Percentiles rank a stretch among this genome's conserved stretches.
These are phyloP conservation scores for Minunthozetes semirufus DNA, from an alignment of 2,888 invertebrate species.

Conservation along the genomic window DNA sequence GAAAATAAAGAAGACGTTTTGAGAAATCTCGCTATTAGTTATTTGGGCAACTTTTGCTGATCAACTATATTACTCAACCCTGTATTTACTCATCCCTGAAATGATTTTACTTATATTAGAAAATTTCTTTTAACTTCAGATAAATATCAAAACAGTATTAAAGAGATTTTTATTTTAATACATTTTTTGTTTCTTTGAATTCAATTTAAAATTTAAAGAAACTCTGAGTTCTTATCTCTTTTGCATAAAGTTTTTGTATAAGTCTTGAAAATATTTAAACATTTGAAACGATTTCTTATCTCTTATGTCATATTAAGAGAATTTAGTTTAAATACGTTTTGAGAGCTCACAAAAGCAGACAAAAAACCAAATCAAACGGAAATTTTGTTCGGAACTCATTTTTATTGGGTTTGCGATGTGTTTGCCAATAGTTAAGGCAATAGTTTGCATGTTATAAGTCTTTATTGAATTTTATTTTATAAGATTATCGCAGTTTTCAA, in stretches of 20 bases:
- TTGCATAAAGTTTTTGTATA: neutral
- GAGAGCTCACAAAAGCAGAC: neutral
- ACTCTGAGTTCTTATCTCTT: neutral
- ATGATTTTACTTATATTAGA: too few relatives aligned
- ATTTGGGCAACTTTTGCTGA: too few relatives aligned
- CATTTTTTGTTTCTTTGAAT: neutral
- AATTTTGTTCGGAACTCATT: constrained; percentile 25
- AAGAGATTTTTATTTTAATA: neutral
- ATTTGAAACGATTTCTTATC: neutral
- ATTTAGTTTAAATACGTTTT: constrained; percentile 3
- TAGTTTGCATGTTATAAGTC: constrained; percentile 20
- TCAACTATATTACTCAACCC: too few relatives aligned
- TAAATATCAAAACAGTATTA: too few relatives aligned
- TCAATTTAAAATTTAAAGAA: neutral
- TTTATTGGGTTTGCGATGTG: neutral
- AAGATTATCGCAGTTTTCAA: constrained; percentile 25
- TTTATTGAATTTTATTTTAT: constrained; percentile 27
- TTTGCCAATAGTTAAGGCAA: constrained; percentile 8
- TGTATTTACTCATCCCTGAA: too few relatives aligned
- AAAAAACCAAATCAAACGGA: constrained; percentile 29
- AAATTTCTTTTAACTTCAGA: too few relatives aligned
- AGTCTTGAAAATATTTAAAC: neutral
- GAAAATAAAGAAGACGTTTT: too few relatives aligned
- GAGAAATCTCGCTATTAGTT: too few relatives aligned
- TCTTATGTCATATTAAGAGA: neutral